phyloP scores from a whole-genome alignment of 2,888 invertebrate genomes.

The Metacarcinus magister region DNA sequence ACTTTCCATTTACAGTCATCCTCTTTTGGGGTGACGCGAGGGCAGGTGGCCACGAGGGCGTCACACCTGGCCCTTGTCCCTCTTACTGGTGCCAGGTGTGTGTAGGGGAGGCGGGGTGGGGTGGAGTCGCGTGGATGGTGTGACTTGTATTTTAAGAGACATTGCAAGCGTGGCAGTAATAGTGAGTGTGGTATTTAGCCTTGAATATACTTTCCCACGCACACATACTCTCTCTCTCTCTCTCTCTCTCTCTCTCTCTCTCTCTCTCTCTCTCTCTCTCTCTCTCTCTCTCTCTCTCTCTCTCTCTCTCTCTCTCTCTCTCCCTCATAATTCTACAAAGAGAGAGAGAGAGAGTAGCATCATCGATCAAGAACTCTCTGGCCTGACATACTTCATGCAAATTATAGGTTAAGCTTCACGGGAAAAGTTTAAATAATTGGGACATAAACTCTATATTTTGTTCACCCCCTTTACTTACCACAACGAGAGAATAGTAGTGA shows the following conservation, averaged over 20 bases:
- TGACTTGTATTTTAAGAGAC: neutral
- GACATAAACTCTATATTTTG: neutral
- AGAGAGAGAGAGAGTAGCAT: constrained; percentile 27
- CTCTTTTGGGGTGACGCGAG: no score
- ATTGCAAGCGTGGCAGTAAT: neutral
- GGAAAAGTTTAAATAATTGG: neutral
- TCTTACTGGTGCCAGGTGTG: neutral
- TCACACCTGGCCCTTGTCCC: no score
- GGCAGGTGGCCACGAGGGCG: no score
- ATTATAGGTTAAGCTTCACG: neutral
- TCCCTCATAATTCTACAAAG: neutral
- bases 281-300: constrained; percentile 56
- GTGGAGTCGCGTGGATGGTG: neutral
- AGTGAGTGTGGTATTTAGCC: neutral
- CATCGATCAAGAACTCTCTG: neutral
- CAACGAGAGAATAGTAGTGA: neutral
- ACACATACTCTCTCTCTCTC: constrained; percentile 46
- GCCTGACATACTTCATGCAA: neutral
- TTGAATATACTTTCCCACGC: neutral
- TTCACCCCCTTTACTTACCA: neutral
- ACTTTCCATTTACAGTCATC: neutral
- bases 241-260: constrained; percentile 57
- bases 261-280: constrained; percentile 59
- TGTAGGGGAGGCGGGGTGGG: neutral
- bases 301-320: constrained; percentile 58